Conservation (phyloP, 1,140 invertebrate genomes). For the Orius insidiosus region DNA sequence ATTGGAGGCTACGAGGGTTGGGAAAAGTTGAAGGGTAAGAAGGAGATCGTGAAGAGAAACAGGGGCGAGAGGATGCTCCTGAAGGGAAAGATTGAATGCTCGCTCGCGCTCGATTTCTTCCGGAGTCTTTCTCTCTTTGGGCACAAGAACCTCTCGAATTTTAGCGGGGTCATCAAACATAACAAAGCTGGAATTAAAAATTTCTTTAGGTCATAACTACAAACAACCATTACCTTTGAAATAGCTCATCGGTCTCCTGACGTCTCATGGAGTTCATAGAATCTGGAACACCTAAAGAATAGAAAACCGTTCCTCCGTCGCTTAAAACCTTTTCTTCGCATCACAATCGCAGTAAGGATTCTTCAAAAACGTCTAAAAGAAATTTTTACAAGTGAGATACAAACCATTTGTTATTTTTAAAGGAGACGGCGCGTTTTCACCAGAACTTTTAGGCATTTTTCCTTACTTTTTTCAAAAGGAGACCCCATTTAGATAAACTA, state of each 20-base stretch:
- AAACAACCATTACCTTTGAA: neutral
- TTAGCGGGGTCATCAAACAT: no score
- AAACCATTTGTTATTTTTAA: no score
- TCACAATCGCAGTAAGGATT: slow-evolving; percentile 7
- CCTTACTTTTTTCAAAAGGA: no score
- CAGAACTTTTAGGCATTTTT: no score
- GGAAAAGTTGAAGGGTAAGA: slow-evolving; percentile 4
- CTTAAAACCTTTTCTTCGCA: slow-evolving; percentile 3
- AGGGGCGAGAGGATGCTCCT: neutral
- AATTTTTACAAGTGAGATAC: no score
- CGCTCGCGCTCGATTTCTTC: slow-evolving; percentile 5
- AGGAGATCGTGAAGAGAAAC: slow-evolving; percentile 6
- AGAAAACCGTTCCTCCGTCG: slow-evolving; percentile 4
- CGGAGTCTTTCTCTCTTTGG: neutral
- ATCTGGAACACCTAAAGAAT: neutral
- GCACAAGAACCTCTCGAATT: neutral
- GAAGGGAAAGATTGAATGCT: neutral
- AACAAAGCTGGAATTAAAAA: no score
- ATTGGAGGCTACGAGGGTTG: slow-evolving; percentile 6
- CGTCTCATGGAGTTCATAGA: neutral
- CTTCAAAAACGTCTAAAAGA: slow-evolving; percentile 6
- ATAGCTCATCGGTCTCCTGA: slow-evolving; percentile 1
- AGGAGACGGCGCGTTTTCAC: no score
- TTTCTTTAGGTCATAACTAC: no score
- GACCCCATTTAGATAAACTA: no score